Conservation (phyloP, 2,797 vertebrate species). For the Phalanger gymnotis region DNA sequence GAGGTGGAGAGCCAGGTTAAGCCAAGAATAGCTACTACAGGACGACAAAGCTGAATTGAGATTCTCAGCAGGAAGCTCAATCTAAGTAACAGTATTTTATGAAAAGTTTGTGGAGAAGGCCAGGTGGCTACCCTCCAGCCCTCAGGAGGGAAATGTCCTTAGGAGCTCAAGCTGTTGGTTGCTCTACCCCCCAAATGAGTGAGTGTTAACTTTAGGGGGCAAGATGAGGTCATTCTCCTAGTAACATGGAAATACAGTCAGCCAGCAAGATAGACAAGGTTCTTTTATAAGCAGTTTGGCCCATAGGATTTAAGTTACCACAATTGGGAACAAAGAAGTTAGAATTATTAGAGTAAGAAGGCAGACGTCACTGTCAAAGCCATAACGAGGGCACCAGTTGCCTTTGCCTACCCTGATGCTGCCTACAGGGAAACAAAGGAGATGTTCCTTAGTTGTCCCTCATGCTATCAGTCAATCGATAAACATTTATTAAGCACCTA, state of each 20-base stretch:
- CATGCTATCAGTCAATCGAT: background rate
- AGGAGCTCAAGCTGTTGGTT: background rate
- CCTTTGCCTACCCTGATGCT: background rate
- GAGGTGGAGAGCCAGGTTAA: background rate
- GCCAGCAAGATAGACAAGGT: background rate
- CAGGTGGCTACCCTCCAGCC: background rate
- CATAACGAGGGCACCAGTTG: background rate
- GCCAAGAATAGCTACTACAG: background rate
- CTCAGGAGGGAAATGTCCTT: background rate
- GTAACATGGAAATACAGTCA: background rate
- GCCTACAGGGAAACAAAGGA: background rate
- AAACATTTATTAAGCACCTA: background rate
- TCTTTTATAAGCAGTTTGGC: background rate
- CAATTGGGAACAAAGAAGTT: background rate
- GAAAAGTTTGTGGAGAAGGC: background rate
- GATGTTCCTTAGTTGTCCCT: background rate
- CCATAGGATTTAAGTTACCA: background rate
- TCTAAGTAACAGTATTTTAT: background rate
- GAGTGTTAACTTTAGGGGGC: background rate
- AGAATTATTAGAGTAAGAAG: background rate
- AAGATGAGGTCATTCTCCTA: background rate
- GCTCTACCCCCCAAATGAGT: background rate
- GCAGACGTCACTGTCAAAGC: background rate
- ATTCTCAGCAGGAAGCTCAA: constrained; percentile 3
- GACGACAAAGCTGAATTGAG: background rate